Conservation (phyloP, 1,140 invertebrate genomes). For the Drosophila gunungcola region DNA sequence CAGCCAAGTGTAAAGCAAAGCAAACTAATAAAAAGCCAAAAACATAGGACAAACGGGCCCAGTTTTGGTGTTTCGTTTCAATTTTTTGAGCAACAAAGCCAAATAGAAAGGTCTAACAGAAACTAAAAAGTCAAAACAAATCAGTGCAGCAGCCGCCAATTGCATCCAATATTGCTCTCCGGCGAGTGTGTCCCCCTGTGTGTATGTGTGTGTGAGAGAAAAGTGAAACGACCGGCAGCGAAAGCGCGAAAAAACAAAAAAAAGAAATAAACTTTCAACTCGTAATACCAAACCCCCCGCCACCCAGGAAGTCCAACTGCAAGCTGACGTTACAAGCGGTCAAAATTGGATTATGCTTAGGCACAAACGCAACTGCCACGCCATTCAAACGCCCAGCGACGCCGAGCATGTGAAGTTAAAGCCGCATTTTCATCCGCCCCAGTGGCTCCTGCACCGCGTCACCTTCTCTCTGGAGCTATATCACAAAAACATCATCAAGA, state of each 20-base stretch:
- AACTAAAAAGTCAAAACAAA: constrained; percentile 45
- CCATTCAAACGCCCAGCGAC: constrained; percentile 55
- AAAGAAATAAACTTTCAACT: constrained; percentile 12
- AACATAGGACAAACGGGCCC: constrained; percentile 7
- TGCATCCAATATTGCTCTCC: constrained; percentile 71
- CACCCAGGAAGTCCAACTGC: constrained; percentile 12
- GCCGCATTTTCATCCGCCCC: constrained; percentile 36
- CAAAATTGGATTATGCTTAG: constrained; percentile 81
- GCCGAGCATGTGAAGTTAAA: constrained; percentile 72
- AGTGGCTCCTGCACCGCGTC: constrained; percentile 45
- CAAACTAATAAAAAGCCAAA: constrained; percentile 9
- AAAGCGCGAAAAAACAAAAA: constrained; percentile 43
- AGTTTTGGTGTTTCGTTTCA: constrained; percentile 5
- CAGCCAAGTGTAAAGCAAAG: constrained; percentile 17
- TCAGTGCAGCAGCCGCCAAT: constrained; percentile 64
- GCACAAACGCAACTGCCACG: constrained; percentile 65
- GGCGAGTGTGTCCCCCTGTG: constrained; percentile 22
- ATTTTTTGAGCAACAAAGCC: neutral
- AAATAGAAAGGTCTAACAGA: too few relatives aligned
- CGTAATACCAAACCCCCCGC: too few relatives aligned
- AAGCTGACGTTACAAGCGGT: constrained; percentile 58
- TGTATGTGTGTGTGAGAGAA: constrained; percentile 46
- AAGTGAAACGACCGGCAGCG: constrained; percentile 80
- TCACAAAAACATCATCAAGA: constrained; percentile 77
- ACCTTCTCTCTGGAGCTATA: constrained; percentile 69